A percentile compares a stretch with the other conserved stretches of the same genome.
These are phyloP conservation scores for Scaptomyza cyrtandrae DNA, from an alignment of 2,888 invertebrate species.

Conservation along the genomic window DNA sequence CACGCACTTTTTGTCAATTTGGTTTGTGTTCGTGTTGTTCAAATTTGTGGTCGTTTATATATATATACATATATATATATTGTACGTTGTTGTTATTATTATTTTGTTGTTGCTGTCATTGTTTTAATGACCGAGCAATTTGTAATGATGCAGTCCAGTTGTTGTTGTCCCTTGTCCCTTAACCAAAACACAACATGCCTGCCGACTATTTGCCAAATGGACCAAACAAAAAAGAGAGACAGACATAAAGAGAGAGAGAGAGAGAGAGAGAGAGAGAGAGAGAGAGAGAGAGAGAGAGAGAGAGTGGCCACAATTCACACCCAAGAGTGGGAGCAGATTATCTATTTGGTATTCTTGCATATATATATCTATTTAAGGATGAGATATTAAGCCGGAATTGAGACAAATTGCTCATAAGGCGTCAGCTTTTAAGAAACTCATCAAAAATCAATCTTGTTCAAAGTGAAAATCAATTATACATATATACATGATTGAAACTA, in stretches of 20 bases:
- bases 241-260: not conserved
- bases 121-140: constrained; percentile 52
- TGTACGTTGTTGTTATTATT: constrained; percentile 8
- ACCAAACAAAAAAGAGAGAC: not conserved
- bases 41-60: constrained; percentile 24
- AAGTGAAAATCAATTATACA: not conserved
- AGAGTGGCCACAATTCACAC: constrained; percentile 17
- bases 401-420: constrained; percentile 31
- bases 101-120: constrained; percentile 16
- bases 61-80: not conserved
- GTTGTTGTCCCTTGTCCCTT: constrained; percentile 7
- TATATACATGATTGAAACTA: no score
- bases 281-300: not conserved
- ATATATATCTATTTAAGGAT: not conserved
- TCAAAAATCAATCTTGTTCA: constrained; percentile 15
- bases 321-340: constrained; percentile 22
- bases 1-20: constrained; percentile 58
- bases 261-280: not conserved
- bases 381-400: constrained; percentile 4
- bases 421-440: constrained; percentile 33
- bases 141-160: constrained; percentile 37
- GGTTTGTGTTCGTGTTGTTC: constrained; percentile 32
- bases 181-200: constrained; percentile 43
- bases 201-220: constrained; percentile 48
- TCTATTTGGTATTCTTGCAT: not conserved